phyloP scores from a whole-genome alignment of 2,797 vertebrate genomes.

The Rhadinocentrus ornatus region DNA sequence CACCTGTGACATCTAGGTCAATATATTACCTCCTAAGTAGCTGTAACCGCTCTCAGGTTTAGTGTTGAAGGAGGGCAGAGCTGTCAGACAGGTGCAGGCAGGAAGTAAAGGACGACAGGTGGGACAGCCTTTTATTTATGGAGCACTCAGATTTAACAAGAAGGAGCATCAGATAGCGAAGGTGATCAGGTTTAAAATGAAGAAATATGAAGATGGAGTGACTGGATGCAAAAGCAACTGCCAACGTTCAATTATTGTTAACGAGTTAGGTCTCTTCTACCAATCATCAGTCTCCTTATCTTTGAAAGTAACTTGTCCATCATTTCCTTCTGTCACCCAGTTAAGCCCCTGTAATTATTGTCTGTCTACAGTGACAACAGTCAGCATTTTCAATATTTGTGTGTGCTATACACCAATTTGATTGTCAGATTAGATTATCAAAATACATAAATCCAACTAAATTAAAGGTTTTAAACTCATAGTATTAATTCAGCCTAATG shows the following conservation, averaged over 20 bases:
- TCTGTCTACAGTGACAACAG: neutral
- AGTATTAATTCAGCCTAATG: neutral
- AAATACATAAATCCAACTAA: neutral
- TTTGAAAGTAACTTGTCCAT: neutral
- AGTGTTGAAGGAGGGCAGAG: conserved; percentile 47
- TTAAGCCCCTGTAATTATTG: neutral
- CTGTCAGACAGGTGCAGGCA: conserved; percentile 67
- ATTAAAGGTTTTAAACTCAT: neutral
- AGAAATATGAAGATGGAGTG: neutral
- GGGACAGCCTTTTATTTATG: conserved; percentile 57
- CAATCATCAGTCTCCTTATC: neutral
- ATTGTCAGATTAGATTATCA: neutral
- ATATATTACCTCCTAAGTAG: conserved; percentile 80
- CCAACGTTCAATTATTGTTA: neutral
- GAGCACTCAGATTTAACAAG: conserved; percentile 33
- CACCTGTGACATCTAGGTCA: conserved; percentile 77
- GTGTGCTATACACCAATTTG: neutral
- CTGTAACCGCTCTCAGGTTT: conserved; percentile 58
- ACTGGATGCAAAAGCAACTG: conserved; percentile 32
- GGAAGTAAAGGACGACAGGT: conserved; percentile 54
- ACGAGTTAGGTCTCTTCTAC: neutral
- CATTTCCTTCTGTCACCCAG: neutral
- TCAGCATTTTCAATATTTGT: neutral
- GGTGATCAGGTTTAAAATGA: conserved; percentile 27
- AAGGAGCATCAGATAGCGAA: conserved; percentile 16